These are phyloP conservation scores for Hucho hucho DNA, from an alignment of 2,113 vertebrate species.

Conservation along the genomic window DNA sequence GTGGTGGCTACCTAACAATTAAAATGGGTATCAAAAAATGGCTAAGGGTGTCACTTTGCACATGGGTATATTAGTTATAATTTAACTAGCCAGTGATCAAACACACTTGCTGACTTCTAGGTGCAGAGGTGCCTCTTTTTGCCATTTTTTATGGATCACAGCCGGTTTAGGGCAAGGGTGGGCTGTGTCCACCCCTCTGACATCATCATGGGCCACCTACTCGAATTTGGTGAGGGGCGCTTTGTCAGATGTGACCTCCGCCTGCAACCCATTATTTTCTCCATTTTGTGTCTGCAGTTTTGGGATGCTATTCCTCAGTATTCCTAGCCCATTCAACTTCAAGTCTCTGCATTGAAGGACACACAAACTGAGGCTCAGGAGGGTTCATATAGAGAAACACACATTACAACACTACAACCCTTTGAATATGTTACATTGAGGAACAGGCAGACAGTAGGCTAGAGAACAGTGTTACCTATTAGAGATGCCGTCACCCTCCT, in stretches of 20 bases:
- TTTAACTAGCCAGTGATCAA: no score
- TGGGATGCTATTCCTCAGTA: slow-evolving; percentile 52
- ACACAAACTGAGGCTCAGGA: slow-evolving; percentile 13
- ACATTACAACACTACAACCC: slow-evolving; percentile 11
- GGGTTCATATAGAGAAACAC: background rate
- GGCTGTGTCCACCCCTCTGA: slow-evolving; percentile 65
- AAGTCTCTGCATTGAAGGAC: slow-evolving; percentile 60
- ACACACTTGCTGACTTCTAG: no score
- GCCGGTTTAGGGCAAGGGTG: slow-evolving; percentile 1
- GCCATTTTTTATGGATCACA: background rate
- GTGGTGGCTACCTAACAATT: no score
- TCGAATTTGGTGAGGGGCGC: slow-evolving; percentile 74
- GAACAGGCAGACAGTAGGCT: background rate
- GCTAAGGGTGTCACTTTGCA: no score
- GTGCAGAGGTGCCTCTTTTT: background rate
- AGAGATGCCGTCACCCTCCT: slow-evolving; percentile 55
- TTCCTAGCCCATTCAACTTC: slow-evolving; percentile 63
- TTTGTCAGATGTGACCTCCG: slow-evolving; percentile 74
- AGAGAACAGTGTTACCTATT: slow-evolving; percentile 47
- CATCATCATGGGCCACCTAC: slow-evolving; percentile 58
- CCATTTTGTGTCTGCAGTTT: slow-evolving; percentile 51
- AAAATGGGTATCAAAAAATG: no score
- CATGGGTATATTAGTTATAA: background rate
- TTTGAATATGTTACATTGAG: no score
- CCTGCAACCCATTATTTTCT: slow-evolving; percentile 35